Base-by-base conservation (phyloP, 2,888 invertebrate genomes). In the Pediacus dermestoides region DNA sequence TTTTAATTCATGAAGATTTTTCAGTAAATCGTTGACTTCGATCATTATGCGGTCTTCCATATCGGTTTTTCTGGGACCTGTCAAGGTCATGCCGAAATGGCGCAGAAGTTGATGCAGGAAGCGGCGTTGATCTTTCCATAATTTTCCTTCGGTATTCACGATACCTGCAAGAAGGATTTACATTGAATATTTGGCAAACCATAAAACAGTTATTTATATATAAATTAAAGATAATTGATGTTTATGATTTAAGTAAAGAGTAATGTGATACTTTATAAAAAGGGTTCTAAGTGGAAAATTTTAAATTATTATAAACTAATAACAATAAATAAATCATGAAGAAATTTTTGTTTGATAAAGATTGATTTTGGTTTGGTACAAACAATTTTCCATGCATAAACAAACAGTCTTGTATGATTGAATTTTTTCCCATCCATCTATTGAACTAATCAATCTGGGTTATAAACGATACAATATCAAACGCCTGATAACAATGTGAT, bases 81-180 rank as follows among this genome's bases (percentile, higher is more conserved):
- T 78, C 67, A 85, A 85, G 39, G 89, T 88, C 85, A 92, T 89
- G 34, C 92, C 92, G 58, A 92, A 88, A 55, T 82, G 81, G 11
- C 90, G 77, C 1, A 92, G 75, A 54, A 88, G 85, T 53, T 88
- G 86, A 64, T 91, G 90, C 34, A 92, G 74, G 70, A 92, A 93
- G 49, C 84, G 79, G 41, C 92, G 77, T 66, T 93, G 91, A 58
- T 85, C 88, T 68, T 89, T 90, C 93, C 93, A 93, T 57, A 92
- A 73, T 51, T 82, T 81, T 44, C 92, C 92, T 52, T 87, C 87
- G 56, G 88, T 85, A 69, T 93, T 92, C 62, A 92, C 81, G 55
- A 93, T 84, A 55, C 93, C 93, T 92, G 75, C 32, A 70, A 63
- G 14, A 28, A 44, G 42, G n/a, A n/a, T n/a, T n/a, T n/a, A n/a